These are phyloP conservation scores for Eudyptes chrysolophus DNA, from an alignment of 2,113 vertebrate genomes.

Conservation along the genomic window DNA sequence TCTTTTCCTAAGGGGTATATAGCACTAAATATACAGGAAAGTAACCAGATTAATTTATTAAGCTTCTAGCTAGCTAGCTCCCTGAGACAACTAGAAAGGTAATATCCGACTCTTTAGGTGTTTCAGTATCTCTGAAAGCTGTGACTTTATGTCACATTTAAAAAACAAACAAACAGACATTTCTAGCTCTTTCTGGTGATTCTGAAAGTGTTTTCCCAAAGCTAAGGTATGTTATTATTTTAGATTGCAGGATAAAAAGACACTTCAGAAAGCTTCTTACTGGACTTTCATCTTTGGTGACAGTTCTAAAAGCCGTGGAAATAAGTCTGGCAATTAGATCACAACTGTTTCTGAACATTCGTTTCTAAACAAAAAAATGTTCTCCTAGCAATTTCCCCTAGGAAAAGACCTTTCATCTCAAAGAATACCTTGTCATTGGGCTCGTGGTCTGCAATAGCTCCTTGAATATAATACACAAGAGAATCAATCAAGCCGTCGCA, in stretches of 20 bases:
- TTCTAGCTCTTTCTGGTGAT: background rate
- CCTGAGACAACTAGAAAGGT: background rate
- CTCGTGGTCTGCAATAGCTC: constrained; percentile 87
- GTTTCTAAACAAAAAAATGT: background rate
- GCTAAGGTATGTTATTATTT: background rate
- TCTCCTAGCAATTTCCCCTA: background rate
- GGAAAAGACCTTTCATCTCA: background rate
- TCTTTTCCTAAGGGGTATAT: background rate
- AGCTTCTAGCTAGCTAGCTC: background rate
- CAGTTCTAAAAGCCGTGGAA: background rate
- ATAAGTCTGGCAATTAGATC: background rate
- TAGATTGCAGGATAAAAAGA: background rate
- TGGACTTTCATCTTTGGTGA: background rate
- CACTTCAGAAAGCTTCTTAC: background rate
- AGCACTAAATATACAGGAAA: background rate
- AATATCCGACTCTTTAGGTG: background rate
- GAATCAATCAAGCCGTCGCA: constrained; percentile 91
- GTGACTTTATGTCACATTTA: background rate
- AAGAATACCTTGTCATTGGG: constrained; percentile 87
- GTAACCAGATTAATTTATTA: background rate
- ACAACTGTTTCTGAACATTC: background rate
- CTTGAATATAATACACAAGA: constrained; percentile 88
- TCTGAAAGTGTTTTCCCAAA: background rate
- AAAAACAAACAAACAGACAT: background rate
- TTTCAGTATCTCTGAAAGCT: background rate